These are phyloP conservation scores for Sitta europaea DNA, from an alignment of 2,113 vertebrate species.

Conservation along the genomic window DNA sequence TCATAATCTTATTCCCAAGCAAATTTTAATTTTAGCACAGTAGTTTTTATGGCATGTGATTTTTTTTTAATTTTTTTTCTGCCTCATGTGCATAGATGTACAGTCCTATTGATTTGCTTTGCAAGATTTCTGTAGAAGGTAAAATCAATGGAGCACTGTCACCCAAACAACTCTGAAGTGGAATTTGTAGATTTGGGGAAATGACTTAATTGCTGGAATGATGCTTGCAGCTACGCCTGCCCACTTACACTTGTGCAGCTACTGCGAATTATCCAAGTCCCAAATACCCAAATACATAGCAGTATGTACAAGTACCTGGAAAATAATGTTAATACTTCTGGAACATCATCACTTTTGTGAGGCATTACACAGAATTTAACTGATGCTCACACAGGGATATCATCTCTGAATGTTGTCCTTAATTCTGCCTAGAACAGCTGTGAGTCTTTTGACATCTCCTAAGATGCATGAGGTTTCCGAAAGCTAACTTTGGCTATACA, in stretches of 20 bases:
- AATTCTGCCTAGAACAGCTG: not conserved
- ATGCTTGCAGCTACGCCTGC: not conserved
- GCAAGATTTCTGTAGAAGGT: slow-evolving; percentile 14
- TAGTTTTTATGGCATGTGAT: not conserved
- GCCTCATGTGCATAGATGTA: not conserved
- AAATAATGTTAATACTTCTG: not conserved
- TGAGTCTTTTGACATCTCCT: not conserved
- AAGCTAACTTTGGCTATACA: rapidly evolving
- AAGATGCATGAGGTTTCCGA: not conserved
- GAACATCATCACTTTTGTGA: not conserved
- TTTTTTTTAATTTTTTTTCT: too few relatives aligned
- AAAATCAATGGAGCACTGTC: slow-evolving; percentile 23
- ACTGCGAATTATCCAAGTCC: not conserved
- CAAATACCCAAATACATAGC: not conserved
- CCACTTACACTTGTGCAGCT: not conserved
- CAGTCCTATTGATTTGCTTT: slow-evolving; percentile 33
- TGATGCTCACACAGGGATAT: not conserved
- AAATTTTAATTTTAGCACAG: not conserved
- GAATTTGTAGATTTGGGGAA: slow-evolving; percentile 29
- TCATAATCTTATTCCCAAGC: not conserved
- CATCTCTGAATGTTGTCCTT: not conserved
- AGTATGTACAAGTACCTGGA: not conserved
- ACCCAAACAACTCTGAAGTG: slow-evolving; percentile 11
- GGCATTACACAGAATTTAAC: not conserved
- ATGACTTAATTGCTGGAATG: slow-evolving; percentile 27